A percentile compares a stretch with the other conserved stretches of the same genome.
Conservation (phyloP, 1,140 invertebrate species). For the Doryteuthis pealeii region DNA sequence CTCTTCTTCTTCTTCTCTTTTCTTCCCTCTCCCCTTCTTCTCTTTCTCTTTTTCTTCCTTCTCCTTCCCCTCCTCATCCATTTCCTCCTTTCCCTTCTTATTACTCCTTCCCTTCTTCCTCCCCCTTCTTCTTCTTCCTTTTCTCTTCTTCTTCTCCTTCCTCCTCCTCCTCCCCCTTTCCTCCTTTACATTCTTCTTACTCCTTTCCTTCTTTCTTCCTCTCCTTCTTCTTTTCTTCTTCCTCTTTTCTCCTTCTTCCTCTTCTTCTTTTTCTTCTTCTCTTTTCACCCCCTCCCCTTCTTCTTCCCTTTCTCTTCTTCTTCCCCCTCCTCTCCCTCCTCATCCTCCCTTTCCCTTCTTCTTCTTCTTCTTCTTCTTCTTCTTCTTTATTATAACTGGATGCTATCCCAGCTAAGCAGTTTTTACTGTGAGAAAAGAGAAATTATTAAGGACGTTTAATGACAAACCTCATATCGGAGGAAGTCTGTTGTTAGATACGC, state of each 20-base stretch:
- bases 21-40: not conserved
- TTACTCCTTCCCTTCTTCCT: not conserved
- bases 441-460: no score
- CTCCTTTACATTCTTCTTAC: not conserved
- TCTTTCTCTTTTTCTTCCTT: not conserved
- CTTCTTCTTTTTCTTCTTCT: not conserved
- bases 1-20: not conserved
- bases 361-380: conserved; percentile 2
- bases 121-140: not conserved
- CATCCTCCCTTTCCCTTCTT: no score
- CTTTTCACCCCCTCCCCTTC: not conserved
- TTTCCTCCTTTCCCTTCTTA: not conserved
- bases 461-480: no score
- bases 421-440: no score
- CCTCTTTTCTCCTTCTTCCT: not conserved
- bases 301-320: not conserved
- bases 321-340: not conserved
- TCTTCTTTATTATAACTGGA: no score
- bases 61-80: not conserved
- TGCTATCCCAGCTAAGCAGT: no score
- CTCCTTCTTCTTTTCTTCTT: not conserved
- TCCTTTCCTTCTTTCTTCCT: not conserved
- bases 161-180: not conserved
- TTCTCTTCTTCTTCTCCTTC: not conserved
- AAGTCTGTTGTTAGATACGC: no score